Evolutionary conservation across 2,113 vertebrate genomes (phyloP).

Genomic region (Galeopterus variegatus): DNA sequence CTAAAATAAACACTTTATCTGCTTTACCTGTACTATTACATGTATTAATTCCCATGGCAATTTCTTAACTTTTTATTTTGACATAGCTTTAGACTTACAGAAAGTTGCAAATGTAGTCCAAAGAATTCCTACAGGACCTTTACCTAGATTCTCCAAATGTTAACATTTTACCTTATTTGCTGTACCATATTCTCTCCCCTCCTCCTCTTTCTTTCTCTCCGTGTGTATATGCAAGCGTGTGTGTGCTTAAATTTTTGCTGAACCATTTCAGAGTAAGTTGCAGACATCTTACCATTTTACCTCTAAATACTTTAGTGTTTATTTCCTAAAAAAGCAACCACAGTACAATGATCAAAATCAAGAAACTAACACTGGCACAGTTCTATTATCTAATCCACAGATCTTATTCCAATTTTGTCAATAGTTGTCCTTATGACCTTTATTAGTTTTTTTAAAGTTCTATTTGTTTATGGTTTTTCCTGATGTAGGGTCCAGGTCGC

Average conservation of each 20-base stretch:
- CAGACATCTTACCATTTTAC: background rate
- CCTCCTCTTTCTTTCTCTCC: background rate
- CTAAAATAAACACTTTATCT: background rate
- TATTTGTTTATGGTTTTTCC: background rate
- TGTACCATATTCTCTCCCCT: background rate
- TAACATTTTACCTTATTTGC: background rate
- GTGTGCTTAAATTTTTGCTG: background rate
- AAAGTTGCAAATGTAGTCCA: background rate
- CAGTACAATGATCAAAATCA: background rate
- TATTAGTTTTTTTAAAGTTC: background rate
- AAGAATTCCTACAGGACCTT: background rate
- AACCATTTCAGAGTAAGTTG: background rate
- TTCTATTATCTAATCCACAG: background rate
- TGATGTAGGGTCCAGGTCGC: background rate
- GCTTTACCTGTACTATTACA: background rate
- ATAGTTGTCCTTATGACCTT: background rate
- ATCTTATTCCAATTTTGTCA: background rate
- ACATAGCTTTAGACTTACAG: background rate
- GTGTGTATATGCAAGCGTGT: background rate
- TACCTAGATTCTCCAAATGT: background rate
- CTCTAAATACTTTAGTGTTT: background rate
- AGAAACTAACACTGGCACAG: background rate
- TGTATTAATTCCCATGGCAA: background rate
- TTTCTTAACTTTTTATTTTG: background rate
- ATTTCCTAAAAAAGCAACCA: background rate